Evolutionary conservation across 2,797 vertebrate genomes (phyloP), one percentile per base, ranked within the genome.

Genomic region (Oreortyx pictus): DNA sequence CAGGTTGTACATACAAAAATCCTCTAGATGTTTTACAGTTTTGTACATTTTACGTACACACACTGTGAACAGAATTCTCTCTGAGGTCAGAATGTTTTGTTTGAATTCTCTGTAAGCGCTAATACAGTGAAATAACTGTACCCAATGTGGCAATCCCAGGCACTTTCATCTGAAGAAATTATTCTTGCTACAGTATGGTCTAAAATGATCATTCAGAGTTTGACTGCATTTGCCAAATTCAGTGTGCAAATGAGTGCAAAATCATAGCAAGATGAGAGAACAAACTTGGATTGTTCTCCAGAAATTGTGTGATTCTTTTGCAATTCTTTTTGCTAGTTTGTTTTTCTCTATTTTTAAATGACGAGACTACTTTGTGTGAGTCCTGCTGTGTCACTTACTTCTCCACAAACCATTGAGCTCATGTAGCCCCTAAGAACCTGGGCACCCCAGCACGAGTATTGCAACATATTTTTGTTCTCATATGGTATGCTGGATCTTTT

Each of bases 351-450:
- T 29, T 43, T 44, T 70, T 41, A 70, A 82, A 43, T 46, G 35
- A 5, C 20, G 3, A 1, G 9, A 8, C 37, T 95, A 44, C 78
- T 89, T 78, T 5, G 3, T 5, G 2, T 77, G 80, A 79, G 57
- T 88, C 74, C 56, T 86, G 37, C 77, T 75, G 47, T 78, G 71
- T 73, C 37, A 44, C 61, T 74, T 84, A 47, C 47, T 82, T 79
- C 44, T 50, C 31, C 68, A 47, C 65, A 27, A 85, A 64, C 33
- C 13, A 12, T 35, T 86, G 33, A 72, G 70, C 85, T 90, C 35
- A 41, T 67, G 49, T 47, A 68, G 35, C 29, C n/a, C 3, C 0
- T 27, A 67, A 54, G 25, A 73, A 56, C 4, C 22, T 71, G 74
- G 6, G 13, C 37, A 24, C 14, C 8, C 20, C 27, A 64, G 3